Conservation (phyloP, 2,113 vertebrate species). For the Addax nasomaculatus region DNA sequence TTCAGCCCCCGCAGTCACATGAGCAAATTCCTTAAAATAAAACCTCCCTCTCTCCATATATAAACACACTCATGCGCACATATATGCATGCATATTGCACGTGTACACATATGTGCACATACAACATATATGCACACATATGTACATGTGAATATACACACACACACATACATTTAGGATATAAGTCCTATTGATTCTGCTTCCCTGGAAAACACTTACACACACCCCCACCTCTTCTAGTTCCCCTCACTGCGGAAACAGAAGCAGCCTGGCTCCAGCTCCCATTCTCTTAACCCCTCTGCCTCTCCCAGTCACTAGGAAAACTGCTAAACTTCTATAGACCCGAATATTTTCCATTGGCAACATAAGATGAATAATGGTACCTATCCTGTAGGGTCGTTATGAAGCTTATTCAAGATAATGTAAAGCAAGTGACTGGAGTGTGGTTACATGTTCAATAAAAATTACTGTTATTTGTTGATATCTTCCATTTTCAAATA, state of each 20-base stretch:
- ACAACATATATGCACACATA: background rate
- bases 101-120: background rate
- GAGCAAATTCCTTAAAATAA: background rate
- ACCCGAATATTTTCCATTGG: background rate
- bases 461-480: background rate
- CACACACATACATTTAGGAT: background rate
- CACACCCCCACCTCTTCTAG: background rate
- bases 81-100: too few species aligned
- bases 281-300: background rate
- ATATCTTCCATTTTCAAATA: background rate
- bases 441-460: background rate
- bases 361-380: background rate
- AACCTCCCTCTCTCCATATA: background rate
- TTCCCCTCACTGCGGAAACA: background rate
- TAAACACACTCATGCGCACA: too few species aligned
- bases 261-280: background rate
- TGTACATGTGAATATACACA: background rate
- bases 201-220: background rate
- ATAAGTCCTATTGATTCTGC: background rate
- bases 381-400: too few species aligned
- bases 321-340: background rate
- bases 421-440: too few species aligned
- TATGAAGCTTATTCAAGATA: background rate
- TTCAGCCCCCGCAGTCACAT: background rate
- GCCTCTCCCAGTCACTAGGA: background rate